A percentile compares a stretch with the other conserved stretches of the same genome.
Evolutionary conservation across 2,797 vertebrate genomes (phyloP).

Genomic region (Eulemur albifrons): DNA sequence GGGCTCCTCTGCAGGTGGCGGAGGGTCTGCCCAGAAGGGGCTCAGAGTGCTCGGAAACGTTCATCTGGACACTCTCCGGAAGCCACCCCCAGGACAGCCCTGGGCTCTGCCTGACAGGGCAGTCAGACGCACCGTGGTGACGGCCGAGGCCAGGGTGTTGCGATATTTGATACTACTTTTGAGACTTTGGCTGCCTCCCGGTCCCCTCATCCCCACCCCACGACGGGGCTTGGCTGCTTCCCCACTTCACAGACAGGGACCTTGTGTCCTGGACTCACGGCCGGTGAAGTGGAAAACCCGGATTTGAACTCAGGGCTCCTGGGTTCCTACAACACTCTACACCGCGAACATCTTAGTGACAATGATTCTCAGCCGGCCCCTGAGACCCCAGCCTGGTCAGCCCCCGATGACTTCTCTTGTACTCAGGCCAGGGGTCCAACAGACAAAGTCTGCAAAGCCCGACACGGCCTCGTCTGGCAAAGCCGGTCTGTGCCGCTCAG

Average conservation of each 20-base stretch:
- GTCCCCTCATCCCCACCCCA: neutral
- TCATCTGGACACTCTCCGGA: neutral
- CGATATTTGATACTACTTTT: accelerated
- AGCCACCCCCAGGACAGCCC: neutral
- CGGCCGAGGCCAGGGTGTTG: accelerated
- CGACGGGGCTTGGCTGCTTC: neutral
- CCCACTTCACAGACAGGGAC: neutral
- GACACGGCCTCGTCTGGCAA: neutral
- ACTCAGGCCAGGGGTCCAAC: neutral
- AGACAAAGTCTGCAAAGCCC: accelerated
- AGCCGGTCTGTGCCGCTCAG: accelerated
- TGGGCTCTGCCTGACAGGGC: neutral
- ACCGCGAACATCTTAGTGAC: accelerated
- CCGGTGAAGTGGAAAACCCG: neutral
- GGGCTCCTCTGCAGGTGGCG: too few species aligned
- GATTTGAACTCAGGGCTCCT: neutral
- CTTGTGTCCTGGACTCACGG: accelerated
- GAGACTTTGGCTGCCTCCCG: neutral
- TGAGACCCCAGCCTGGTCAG: neutral
- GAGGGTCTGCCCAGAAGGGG: neutral
- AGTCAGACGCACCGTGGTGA: accelerated
- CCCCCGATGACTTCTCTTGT: neutral
- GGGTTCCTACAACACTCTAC: too few species aligned
- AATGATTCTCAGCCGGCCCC: accelerated
- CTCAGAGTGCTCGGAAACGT: neutral